Percentiles rank a stretch among this genome's conserved stretches.
Conservation (phyloP, 2,797 vertebrate genomes). For the Lepilemur ruficaudatus region DNA sequence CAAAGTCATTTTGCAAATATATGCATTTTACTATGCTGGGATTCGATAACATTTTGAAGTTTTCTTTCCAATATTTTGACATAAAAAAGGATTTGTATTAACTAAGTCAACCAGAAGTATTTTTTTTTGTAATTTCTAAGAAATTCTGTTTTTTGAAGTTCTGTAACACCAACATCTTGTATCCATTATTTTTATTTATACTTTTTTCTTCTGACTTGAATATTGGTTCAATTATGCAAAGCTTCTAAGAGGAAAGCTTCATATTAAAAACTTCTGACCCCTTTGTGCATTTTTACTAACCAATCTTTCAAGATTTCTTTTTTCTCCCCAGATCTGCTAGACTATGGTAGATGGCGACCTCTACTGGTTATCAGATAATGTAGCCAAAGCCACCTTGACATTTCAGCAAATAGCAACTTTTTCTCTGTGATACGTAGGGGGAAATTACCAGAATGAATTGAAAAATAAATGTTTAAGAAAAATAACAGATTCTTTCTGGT, state of each 20-base stretch:
- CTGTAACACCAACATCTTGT: conserved; percentile 87
- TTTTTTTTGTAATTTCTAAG: conserved; percentile 75
- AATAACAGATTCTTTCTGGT: not conserved
- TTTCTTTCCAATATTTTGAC: conserved; percentile 62
- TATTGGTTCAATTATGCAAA: conserved; percentile 77
- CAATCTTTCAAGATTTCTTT: not conserved
- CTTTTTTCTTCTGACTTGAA: conserved; percentile 83
- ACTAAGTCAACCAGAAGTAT: conserved; percentile 74
- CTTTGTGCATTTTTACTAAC: conserved; percentile 44
- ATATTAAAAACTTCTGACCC: conserved; percentile 70
- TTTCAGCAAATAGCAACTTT: not conserved
- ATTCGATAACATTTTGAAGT: conserved; percentile 58
- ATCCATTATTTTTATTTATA: conserved; percentile 89
- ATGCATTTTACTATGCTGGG: conserved; percentile 30
- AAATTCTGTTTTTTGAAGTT: conserved; percentile 81
- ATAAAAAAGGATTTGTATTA: conserved; percentile 68
- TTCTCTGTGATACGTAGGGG: not conserved
- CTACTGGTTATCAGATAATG: conserved; percentile 75
- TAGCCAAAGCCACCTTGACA: not conserved
- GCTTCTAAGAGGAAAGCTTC: conserved; percentile 71
- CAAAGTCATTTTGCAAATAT: conserved; percentile 47
- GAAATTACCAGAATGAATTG: conserved; percentile 7
- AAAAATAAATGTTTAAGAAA: conserved; percentile 29
- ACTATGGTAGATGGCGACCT: conserved; percentile 74
- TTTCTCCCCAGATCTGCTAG: not conserved